Evolutionary conservation across 2,113 vertebrate species (phyloP).

Genomic region (Crocuta crocuta): DNA sequence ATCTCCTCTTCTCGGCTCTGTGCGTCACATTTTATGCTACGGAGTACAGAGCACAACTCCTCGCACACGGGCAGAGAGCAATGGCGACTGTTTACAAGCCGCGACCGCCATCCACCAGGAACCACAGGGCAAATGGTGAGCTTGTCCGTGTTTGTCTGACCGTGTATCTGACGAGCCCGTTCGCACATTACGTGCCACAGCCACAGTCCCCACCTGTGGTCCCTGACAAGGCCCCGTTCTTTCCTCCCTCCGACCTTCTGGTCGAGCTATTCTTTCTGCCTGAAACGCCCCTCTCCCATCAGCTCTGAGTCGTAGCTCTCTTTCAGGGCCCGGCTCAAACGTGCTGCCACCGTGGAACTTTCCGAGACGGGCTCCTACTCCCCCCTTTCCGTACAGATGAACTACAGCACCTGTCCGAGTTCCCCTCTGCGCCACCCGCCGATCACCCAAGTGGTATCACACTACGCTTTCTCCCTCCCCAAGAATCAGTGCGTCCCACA

Average conservation of each 20-base stretch:
- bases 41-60: neutral
- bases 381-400: neutral
- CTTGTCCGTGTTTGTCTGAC: neutral
- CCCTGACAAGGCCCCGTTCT: rapidly evolving
- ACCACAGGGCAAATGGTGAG: no score
- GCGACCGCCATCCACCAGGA: no score
- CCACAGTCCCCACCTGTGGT: rapidly evolving
- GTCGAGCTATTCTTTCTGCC: neutral
- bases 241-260: neutral
- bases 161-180: neutral
- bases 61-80: neutral
- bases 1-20: neutral
- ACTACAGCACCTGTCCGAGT: neutral
- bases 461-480: no score
- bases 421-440: neutral
- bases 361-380: neutral
- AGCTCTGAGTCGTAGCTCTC: neutral
- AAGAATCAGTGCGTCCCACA: no score
- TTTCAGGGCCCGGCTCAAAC: neutral
- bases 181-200: rapidly evolving
- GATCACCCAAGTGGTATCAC: neutral
- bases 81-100: rapidly evolving
- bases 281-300: neutral
- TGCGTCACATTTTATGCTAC: neutral
- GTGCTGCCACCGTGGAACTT: neutral